These are phyloP conservation scores for Myopa testacea DNA, from an alignment of 2,888 invertebrate genomes.

Conservation along the genomic window DNA sequence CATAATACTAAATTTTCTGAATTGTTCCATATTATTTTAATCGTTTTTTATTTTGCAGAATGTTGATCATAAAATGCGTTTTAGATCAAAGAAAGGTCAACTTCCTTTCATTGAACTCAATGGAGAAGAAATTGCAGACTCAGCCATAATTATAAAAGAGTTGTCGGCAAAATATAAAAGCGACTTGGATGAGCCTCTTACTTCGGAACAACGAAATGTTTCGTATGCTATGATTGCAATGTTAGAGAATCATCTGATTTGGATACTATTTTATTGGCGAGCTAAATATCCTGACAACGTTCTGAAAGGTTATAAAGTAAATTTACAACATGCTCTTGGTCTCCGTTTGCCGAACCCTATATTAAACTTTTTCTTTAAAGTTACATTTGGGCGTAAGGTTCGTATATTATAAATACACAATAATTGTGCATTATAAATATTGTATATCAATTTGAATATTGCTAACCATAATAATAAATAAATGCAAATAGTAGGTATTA, in stretches of 20 bases:
- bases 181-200: conserved; percentile 85
- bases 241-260: conserved; percentile 93
- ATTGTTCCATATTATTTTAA: too few relatives aligned
- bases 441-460: too few relatives aligned
- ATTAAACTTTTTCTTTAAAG: conserved; percentile 90
- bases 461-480: too few relatives aligned
- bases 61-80: conserved; percentile 93
- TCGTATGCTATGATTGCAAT: conserved; percentile 93
- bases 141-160: conserved; percentile 89
- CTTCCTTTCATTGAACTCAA: conserved; percentile 95
- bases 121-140: conserved; percentile 94
- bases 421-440: too few relatives aligned
- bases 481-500: too few relatives aligned
- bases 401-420: conserved; percentile 31
- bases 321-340: conserved; percentile 88
- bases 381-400: conserved; percentile 87
- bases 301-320: conserved; percentile 91
- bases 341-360: conserved; percentile 88
- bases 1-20: too few relatives aligned
- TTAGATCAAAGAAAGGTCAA: conserved; percentile 93
- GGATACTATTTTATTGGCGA: conserved; percentile 93
- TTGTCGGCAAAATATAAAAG: conserved; percentile 84
- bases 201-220: conserved; percentile 86
- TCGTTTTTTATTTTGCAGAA: conserved; percentile 75
- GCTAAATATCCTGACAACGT: conserved; percentile 91